These are phyloP conservation scores for Elgonia sp. DNA, from an alignment of 2,888 invertebrate genomes.

Conservation along the genomic window DNA sequence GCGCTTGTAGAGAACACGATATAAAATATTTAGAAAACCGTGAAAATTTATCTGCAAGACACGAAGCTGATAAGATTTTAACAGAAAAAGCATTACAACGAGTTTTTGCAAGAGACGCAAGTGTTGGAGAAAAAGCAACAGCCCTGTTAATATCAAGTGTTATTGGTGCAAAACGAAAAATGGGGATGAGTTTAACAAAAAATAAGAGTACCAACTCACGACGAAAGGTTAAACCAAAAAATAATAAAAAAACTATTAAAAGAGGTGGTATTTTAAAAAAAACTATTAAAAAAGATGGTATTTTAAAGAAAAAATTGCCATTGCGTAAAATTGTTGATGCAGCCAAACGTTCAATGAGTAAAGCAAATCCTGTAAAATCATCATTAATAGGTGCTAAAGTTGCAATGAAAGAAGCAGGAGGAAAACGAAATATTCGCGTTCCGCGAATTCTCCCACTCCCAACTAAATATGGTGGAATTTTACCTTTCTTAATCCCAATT, in stretches of 20 bases:
- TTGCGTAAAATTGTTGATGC: constrained; percentile 48
- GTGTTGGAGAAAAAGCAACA: constrained; percentile 15
- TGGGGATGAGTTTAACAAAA: constrained; percentile 37
- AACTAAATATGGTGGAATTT: constrained; percentile 70
- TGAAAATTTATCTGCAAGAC: constrained; percentile 24
- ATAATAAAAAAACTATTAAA: constrained; percentile 38
- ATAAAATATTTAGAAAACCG: constrained; percentile 67
- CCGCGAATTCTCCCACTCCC: constrained; percentile 40
- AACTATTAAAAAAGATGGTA: neutral
- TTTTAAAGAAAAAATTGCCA: neutral
- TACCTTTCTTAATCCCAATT: constrained; percentile 77
- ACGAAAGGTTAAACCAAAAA: constrained; percentile 7
- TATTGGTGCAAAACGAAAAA: constrained; percentile 26
- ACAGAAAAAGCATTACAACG: constrained; percentile 12
- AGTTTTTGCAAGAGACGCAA: constrained; percentile 4
- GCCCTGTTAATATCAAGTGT: constrained; percentile 20
- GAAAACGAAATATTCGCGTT: constrained; percentile 39
- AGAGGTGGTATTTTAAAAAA: neutral
- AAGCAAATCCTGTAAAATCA: constrained; percentile 17
- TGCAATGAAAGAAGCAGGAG: constrained; percentile 26
- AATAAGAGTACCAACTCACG: neutral
- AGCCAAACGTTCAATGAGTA: constrained; percentile 26
- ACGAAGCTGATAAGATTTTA: constrained; percentile 14
- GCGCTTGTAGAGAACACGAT: constrained; percentile 75
- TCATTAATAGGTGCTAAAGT: constrained; percentile 3